phyloP scores from a whole-genome alignment of 2,888 invertebrate genomes.

The Diarsia mendica region DNA sequence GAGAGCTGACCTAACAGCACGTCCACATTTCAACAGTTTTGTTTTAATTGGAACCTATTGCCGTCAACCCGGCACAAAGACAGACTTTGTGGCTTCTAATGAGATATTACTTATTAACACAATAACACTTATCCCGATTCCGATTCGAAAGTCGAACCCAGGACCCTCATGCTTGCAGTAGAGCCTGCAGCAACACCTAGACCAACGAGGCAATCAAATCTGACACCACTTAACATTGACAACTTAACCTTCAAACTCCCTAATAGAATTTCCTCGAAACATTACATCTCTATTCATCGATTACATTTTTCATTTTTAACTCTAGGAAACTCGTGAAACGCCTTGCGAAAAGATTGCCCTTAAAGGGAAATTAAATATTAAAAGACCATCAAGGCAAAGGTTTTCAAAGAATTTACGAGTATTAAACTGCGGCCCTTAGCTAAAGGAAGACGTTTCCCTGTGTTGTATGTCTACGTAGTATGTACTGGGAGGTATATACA shows the following conservation, averaged over 20 bases:
- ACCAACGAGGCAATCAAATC: too few relatives aligned
- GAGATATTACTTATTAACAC: too few relatives aligned
- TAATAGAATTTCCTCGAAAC: constrained; percentile 48
- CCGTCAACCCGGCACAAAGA: too few relatives aligned
- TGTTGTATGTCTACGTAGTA: constrained; percentile 54
- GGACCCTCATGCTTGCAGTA: too few relatives aligned
- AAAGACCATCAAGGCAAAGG: constrained; percentile 83
- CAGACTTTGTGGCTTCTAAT: too few relatives aligned
- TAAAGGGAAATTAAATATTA: constrained; percentile 87
- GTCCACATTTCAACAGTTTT: too few relatives aligned
- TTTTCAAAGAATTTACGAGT: constrained; percentile 84
- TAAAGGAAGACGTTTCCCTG: constrained; percentile 75
- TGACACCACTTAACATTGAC: constrained; percentile 5
- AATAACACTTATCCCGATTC: too few relatives aligned
- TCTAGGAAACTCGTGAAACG: constrained; percentile 72
- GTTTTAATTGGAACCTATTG: too few relatives aligned
- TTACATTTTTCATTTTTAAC: constrained; percentile 70
- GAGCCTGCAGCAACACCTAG: too few relatives aligned
- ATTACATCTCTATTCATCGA: constrained; percentile 49
- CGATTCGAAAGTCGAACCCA: too few relatives aligned
- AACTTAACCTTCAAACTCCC: neutral
- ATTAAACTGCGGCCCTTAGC: constrained; percentile 80
- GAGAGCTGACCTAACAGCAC: too few relatives aligned
- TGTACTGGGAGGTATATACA: constrained; percentile 45
- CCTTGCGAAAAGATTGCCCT: constrained; percentile 72